Evolutionary conservation across 2,797 vertebrate genomes (phyloP).

Genomic region (Rachycentron canadum): DNA sequence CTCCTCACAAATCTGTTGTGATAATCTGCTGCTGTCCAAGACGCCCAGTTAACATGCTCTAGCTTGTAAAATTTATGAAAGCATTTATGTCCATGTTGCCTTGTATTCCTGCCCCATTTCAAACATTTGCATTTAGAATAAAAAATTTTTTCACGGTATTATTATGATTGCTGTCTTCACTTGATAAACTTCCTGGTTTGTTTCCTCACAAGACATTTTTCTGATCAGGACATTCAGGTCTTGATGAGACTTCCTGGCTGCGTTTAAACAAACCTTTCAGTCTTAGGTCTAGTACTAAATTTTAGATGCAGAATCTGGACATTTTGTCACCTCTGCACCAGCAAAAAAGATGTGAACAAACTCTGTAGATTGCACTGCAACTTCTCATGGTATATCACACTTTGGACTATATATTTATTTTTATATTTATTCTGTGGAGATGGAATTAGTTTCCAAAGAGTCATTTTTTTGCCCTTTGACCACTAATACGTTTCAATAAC

Average conservation of each 20-base stretch:
- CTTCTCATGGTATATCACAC: background rate
- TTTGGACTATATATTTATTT: too few species aligned
- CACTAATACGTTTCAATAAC: background rate
- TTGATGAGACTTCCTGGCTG: too few species aligned
- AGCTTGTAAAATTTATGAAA: background rate
- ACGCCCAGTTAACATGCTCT: background rate
- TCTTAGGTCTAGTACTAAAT: background rate
- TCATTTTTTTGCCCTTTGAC: background rate
- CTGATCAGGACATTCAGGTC: background rate
- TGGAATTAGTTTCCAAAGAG: accelerated
- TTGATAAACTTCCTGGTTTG: background rate
- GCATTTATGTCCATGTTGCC: conserved; percentile 4
- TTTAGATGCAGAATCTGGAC: background rate
- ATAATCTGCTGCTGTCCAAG: conserved; percentile 12
- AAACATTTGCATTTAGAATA: conserved; percentile 18
- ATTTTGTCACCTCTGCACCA: background rate
- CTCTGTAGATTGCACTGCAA: background rate
- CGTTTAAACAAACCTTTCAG: too few species aligned
- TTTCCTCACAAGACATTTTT: background rate
- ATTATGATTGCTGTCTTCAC: background rate
- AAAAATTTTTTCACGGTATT: conserved; percentile 2
- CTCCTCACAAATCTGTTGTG: background rate
- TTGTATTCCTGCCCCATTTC: background rate
- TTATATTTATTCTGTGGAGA: background rate
- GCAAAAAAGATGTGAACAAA: background rate